Evolutionary conservation across 2,888 invertebrate genomes (phyloP).

Genomic region (Aproaerema taeniolella): DNA sequence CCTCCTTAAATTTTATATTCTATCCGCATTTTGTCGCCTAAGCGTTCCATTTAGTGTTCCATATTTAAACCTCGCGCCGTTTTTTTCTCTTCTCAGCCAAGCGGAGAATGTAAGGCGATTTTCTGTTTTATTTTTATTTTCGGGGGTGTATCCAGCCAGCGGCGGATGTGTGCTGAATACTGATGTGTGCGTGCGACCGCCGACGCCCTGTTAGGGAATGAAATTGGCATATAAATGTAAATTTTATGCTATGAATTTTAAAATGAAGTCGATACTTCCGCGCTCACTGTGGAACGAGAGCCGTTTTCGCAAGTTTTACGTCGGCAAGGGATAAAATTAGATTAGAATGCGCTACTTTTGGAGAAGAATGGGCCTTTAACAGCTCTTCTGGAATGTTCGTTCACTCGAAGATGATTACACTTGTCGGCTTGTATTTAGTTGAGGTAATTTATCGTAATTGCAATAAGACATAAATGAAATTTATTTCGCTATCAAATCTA

Average conservation of each 20-base stretch:
- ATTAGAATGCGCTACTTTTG: constrained; percentile 60
- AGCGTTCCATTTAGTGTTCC: constrained; percentile 78
- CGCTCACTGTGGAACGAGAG: constrained; percentile 51
- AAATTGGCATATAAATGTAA: constrained; percentile 78
- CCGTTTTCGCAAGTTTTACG: constrained; percentile 57
- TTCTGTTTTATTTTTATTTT: constrained; percentile 52
- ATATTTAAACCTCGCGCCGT: constrained; percentile 72
- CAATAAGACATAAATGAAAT: too few species aligned
- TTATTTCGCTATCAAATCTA: too few species aligned
- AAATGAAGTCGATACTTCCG: constrained; percentile 75
- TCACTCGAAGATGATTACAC: too few species aligned
- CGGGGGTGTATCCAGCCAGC: constrained; percentile 48
- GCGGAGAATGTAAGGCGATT: constrained; percentile 62
- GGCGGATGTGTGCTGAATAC: constrained; percentile 65
- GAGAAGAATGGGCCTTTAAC: constrained; percentile 60
- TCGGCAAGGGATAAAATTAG: constrained; percentile 66
- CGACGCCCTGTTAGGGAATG: constrained; percentile 72
- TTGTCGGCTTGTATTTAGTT: too few species aligned
- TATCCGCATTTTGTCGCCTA: constrained; percentile 77
- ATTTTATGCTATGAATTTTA: constrained; percentile 78
- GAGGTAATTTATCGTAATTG: too few species aligned
- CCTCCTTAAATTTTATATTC: constrained; percentile 75
- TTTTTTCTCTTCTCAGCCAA: constrained; percentile 62
- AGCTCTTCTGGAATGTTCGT: constrained; percentile 18
- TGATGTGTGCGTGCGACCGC: constrained; percentile 72